Base-by-base conservation (phyloP, 2,113 vertebrate genomes). In the Pseudolaguvia tuberculata region DNA sequence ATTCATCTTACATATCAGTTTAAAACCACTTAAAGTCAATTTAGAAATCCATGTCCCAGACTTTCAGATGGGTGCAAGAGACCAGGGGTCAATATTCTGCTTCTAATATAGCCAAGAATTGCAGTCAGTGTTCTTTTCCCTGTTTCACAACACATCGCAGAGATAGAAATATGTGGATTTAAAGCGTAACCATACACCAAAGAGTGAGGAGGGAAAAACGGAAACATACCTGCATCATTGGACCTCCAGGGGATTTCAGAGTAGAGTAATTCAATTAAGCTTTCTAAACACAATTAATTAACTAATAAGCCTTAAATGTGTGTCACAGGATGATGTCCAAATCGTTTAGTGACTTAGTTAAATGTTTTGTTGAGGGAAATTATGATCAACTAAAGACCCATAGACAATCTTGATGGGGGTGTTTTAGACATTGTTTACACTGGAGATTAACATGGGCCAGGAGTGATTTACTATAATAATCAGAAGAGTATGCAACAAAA, bases 1-100 rank as follows among this genome's bases (percentile, higher is more conserved):
- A 89, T 88, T 88, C 85, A 89, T 88, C 85, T 87, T 83, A 84
- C 85, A 88, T 84, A 88, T 89, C 81, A 87, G 87, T 88, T 87
- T 88, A 87, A 85, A 88, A 87, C 82, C 84, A 82, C 87, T 89
- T 87, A 87, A 88, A 89, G 86, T 87, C 85, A 85, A 87, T 91
- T 88, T 86, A 84, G 79, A 84, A 85, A 86, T 85, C 77, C 76
- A 83, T 85, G 87, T 88, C 85, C 80, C 84, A 84, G 81, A 87
- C 85, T 83, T 86, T 89, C 82, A 80, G 83, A 88, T 86, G 78
- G 76, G 72, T 78, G 61, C 82, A 82, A 77, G 81, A 85, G 84
- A 84, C 61, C 83, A 81, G 87, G 84, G 84, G 83, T 81, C 84
- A 83, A 83, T 87, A 87, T 90, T 90, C 88, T 87, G 88, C 83